Evolutionary conservation across 2,797 vertebrate species (phyloP), one percentile per base, ranked within the genome.

Genomic region (Brachyalestes nurse): DNA sequence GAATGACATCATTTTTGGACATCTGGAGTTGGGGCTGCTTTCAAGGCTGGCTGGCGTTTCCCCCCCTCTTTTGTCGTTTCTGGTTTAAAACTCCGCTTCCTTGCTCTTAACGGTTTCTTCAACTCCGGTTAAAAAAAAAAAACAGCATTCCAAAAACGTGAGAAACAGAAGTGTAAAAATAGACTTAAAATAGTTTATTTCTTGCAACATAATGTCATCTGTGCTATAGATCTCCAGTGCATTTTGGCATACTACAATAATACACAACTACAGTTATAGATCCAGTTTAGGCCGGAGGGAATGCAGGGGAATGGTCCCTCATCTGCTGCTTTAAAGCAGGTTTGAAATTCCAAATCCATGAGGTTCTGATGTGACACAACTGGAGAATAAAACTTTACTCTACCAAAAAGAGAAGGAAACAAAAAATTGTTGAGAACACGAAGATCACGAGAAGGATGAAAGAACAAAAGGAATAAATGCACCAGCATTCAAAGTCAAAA

Each of bases 1-100:
- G 85, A 75, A 92, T 93, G 90, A 94, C 90, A 88, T 93, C 89
- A 94, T 86, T 86, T 82, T 90, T 92, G 92, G 91, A 93, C 80
- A 76, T 82, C 57, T 62, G 84, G 81, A 85, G 65, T 80, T 77
- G 34, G 75, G 85, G 84, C 80, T 81, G 80, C 83, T 86, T 88
- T 91, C 87, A 90, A 90, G 88, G 83, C 83, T 81, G 84, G 23
- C 83, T 83, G 86, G 86, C 72, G 84, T 42, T 70, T 40, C 61
- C 72, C 55, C 53, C 47, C 53, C 23, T 69, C 53, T n/a, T 67
- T 62, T 62, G 42, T 82, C 45, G 23, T 79, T 73, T 73, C 71
- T 81, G 86, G 67, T 81, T 78, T 81, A 70, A 64, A 75, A 70
- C 75, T 86, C 6, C 4, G 83, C 78, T 87, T 90, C 47, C 51